Evolutionary conservation across 1,140 invertebrate genomes (phyloP), one percentile per base, ranked within the genome.

Genomic region (Saccostrea echinata): DNA sequence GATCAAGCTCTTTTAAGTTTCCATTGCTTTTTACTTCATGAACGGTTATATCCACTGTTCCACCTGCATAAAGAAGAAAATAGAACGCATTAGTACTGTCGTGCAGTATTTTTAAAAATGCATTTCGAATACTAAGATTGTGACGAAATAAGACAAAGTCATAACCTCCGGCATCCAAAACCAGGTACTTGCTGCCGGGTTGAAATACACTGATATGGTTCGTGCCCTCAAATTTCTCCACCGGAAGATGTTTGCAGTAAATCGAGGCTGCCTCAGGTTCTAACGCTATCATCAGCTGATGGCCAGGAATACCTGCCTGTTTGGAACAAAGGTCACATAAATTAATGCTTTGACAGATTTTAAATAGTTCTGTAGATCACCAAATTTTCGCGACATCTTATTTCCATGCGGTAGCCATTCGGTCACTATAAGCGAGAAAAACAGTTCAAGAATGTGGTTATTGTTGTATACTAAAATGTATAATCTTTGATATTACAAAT

Each of bases 31-130:
- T 93, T 52, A 96, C 92, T 90, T 96, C 95, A 93, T 96, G 96
- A 21, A 96, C 96, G 1, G 96, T 96, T 81, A 96, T 96, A 89
- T 96, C 96, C 0, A 96, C 96, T n/a, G 96, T 96, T 9, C 96
- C 96, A 33, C 96, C 96, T 89, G 52, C 27, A 84, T 1, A 18
- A 1, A 76, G 27, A 76, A 64, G n/a, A n/a, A 24, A 13, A 64
- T 21, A 0, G 57, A 21, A 0, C 21, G 57, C n/a, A n/a, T n/a
- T n/a, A n/a, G n/a, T 64, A 6, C 24, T 21, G 21, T 64, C 21
- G 18, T 64, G 21, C 1, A 21, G 6, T 24, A n/a, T 64, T 64
- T 64, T n/a, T 18, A 13, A 18, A 61, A 6, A 9, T 21, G 21
- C 57, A 64, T n/a, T 64, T 64, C 24, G 8, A n/a, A 18, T 8